Base-by-base conservation (phyloP, 2,113 vertebrate genomes). In the Pogonocichla stellata region DNA sequence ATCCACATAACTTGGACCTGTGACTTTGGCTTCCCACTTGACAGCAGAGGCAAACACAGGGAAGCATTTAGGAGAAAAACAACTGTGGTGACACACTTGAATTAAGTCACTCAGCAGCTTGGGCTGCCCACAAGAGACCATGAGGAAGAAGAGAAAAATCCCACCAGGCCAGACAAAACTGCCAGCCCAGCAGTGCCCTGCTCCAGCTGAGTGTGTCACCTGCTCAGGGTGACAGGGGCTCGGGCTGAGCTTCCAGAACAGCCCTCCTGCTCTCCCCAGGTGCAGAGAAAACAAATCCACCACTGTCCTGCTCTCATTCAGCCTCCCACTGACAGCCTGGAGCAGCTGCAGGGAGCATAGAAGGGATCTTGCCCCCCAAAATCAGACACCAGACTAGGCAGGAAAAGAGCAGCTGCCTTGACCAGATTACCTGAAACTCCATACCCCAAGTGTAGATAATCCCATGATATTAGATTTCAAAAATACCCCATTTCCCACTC, bases 61-160 rank as follows among this genome's bases (percentile, higher is more conserved):
- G 50, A 93, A 90, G 54, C 53, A 34, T 61, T 80, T 5, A 90
- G 50, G 47, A 90, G 85, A 65, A 86, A 85, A 90, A 51, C 7
- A 80, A 51, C 65, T 29, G 33, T 5, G 86, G 40, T 92, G 83
- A 93, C 60, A 62, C 36, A 25, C 24, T 53, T 6, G 26, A 86
- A 40, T 51, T 4, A 64, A 74, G 31, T 36, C 69, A 53, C 31
- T 43, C 29, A 25, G 43, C 77, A 81, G 57, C 61, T n/a, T 54
- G 18, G 69, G 88, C 48, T 67, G 77, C 80, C 91, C 80, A 72
- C 94, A 87, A 31, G 43, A 93, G 65, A 9, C 9, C 48, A 34
- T 4, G 31, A 89, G 57, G 42, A 82, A 45, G 79, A 86, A 36
- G 8, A 74, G 61, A 74, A 78, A 66, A 58, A 67, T 60, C 40